Conservation (phyloP, 2,113 vertebrate species). For the Cinclus mexicanus region DNA sequence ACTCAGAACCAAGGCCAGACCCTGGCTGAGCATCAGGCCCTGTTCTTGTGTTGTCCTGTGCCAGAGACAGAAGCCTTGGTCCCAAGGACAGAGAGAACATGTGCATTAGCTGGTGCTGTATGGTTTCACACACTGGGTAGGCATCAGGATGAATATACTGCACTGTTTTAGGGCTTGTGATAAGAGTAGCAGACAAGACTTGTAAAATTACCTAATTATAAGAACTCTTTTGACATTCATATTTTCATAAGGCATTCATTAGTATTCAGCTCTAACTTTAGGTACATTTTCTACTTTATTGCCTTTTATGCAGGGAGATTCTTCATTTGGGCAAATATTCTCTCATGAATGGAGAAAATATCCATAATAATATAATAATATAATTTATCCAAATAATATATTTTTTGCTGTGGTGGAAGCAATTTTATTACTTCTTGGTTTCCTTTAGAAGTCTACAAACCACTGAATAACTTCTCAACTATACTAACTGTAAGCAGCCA, state of each 20-base stretch:
- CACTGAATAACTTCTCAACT: background rate
- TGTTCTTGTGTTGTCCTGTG: background rate
- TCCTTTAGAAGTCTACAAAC: background rate
- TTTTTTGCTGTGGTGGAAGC: background rate
- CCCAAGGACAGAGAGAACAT: background rate
- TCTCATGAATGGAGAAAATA: background rate
- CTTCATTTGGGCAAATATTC: background rate
- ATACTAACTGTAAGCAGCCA: background rate
- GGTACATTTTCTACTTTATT: background rate
- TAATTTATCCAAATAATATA: too few relatives aligned
- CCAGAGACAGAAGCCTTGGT: background rate
- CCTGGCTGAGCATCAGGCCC: background rate
- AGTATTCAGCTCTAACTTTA: background rate
- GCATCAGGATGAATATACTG: background rate
- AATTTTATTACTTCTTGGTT: background rate
- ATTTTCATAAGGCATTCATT: background rate
- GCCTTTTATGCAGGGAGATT: background rate
- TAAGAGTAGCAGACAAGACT: background rate
- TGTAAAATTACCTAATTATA: background rate
- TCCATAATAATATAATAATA: too few relatives aligned
- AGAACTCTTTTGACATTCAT: background rate
- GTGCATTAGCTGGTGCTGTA: background rate
- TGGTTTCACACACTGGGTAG: background rate
- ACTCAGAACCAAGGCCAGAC: background rate
- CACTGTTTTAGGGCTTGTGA: background rate